Percentiles rank a stretch among this genome's conserved stretches.
phyloP scores from a whole-genome alignment of 1,140 invertebrate genomes.

The Dolichoris vasculosae region DNA sequence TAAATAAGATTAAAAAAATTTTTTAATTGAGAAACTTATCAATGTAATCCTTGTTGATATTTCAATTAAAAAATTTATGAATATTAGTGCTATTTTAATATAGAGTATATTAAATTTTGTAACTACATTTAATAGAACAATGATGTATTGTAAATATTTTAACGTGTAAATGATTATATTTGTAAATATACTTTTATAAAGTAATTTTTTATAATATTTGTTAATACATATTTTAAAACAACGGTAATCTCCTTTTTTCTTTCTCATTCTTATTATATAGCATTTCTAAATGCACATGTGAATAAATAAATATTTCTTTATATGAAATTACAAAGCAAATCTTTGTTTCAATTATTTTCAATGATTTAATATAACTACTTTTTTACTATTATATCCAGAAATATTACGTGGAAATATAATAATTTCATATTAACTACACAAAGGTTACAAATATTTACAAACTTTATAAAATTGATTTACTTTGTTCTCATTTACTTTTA shows the following conservation, averaged over 20 bases:
- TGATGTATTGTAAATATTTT: neutral
- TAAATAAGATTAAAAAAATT: too few species aligned
- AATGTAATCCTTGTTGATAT: neutral
- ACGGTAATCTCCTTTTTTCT: neutral
- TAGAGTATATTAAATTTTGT: neutral
- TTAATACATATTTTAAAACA: neutral
- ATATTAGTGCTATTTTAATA: neutral
- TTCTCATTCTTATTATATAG: neutral
- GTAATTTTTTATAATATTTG: neutral
- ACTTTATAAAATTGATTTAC: too few species aligned
- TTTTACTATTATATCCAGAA: neutral
- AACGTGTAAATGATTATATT: neutral
- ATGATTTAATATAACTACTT: neutral
- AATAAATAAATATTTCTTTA: neutral
- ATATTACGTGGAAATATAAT: neutral
- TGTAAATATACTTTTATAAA: neutral
- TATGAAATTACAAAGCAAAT: neutral
- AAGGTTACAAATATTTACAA: too few species aligned
- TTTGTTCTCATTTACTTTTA: too few species aligned
- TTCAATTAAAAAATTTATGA: neutral
- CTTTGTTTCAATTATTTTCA: neutral
- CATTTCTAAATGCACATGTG: neutral
- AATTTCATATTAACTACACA: too few species aligned
- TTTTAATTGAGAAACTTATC: too few species aligned
- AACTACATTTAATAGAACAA: neutral